Evolutionary conservation across 2,797 vertebrate species (phyloP).

Genomic region (Silurus lanzhouensis): DNA sequence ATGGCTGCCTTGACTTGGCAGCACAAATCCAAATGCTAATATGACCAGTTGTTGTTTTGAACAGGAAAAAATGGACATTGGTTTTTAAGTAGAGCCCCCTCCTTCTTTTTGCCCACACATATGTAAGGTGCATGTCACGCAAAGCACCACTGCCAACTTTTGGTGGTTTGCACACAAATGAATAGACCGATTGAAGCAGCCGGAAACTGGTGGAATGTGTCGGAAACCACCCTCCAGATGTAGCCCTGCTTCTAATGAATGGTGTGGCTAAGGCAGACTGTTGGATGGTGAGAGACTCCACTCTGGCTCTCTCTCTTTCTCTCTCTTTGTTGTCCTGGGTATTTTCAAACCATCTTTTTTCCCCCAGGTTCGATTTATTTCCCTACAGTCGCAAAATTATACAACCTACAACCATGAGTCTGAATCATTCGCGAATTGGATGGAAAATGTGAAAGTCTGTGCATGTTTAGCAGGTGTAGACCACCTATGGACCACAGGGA

Average conservation of each 20-base stretch:
- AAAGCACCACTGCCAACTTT: slow-evolving; percentile 40
- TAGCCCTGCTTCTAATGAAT: slow-evolving; percentile 62
- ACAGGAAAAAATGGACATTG: slow-evolving; percentile 52
- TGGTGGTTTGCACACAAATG: slow-evolving; percentile 49
- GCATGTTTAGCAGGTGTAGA: slow-evolving; percentile 41
- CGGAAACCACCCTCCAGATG: slow-evolving; percentile 73
- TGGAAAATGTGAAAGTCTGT: not conserved
- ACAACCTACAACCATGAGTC: not conserved
- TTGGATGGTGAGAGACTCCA: slow-evolving; percentile 58
- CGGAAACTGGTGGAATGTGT: slow-evolving; percentile 60
- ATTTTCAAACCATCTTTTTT: not conserved
- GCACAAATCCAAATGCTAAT: slow-evolving; percentile 4
- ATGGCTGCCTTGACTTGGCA: slow-evolving; percentile 58
- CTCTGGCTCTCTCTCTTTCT: not conserved
- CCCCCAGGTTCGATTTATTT: not conserved
- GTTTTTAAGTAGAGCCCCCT: slow-evolving; percentile 53
- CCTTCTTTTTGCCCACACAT: slow-evolving; percentile 49
- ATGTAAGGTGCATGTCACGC: slow-evolving; percentile 66
- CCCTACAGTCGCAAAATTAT: not conserved
- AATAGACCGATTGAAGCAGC: slow-evolving; percentile 63
- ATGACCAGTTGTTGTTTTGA: slow-evolving; percentile 31
- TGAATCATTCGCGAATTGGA: too few relatives aligned
- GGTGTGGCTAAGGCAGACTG: slow-evolving; percentile 66
- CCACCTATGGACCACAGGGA: not conserved
- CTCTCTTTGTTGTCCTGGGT: not conserved